phyloP scores from a whole-genome alignment of 2,113 vertebrate species.

The Nothoprocta perdicaria region DNA sequence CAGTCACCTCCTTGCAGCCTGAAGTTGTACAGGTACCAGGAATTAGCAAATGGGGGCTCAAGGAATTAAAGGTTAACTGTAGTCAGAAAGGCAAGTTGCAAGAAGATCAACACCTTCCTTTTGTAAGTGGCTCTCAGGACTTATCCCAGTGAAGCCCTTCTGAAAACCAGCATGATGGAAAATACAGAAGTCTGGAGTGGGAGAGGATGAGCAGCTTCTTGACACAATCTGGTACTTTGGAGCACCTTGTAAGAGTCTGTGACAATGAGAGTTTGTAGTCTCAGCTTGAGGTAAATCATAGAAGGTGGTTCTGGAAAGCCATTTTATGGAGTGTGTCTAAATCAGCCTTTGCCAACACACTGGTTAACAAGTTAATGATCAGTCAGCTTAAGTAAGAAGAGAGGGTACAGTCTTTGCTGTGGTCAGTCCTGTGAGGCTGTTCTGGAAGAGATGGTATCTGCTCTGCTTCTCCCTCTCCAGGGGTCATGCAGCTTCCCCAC shows the following conservation, averaged over 20 bases:
- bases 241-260: background rate
- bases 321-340: background rate
- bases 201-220: background rate
- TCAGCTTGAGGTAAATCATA: background rate
- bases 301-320: background rate
- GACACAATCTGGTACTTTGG: background rate
- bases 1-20: background rate
- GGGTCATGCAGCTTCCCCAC: background rate
- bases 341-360: background rate
- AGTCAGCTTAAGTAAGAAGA: background rate
- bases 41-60: background rate
- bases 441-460: background rate
- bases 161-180: background rate
- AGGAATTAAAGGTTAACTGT: background rate
- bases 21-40: background rate
- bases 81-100: background rate
- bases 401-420: background rate
- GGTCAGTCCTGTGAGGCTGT: background rate
- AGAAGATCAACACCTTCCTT: background rate
- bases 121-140: background rate
- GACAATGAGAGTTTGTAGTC: background rate
- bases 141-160: background rate
- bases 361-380: background rate
- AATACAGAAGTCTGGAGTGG: background rate
- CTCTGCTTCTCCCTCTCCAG: background rate